A percentile compares a stretch with the other conserved stretches of the same genome.
phyloP scores from a whole-genome alignment of 2,888 invertebrate species.

The Esperia sulphurella region DNA sequence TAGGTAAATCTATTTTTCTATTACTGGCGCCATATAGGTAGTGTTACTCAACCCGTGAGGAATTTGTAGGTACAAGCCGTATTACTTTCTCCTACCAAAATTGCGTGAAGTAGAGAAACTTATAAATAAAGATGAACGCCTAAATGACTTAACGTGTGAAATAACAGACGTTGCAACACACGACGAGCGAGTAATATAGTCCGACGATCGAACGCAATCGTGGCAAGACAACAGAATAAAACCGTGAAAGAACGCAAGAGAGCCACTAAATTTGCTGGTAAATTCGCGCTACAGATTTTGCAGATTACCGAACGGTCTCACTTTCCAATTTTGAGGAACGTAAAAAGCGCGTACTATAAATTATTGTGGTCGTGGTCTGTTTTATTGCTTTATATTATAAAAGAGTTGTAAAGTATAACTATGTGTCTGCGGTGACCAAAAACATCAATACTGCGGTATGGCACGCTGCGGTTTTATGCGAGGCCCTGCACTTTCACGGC shows the following conservation, averaged over 20 bases:
- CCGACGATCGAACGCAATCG: conserved; percentile 19
- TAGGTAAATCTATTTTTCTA: too few species aligned
- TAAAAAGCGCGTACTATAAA: conserved; percentile 28
- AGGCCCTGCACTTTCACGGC: not conserved
- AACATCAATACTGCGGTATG: conserved; percentile 6
- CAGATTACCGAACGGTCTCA: conserved; percentile 24
- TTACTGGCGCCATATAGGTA: too few species aligned
- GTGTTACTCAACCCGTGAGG: too few species aligned
- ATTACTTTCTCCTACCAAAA: not conserved
- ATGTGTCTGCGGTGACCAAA: conserved; percentile 8
- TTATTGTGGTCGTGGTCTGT: conserved; percentile 24
- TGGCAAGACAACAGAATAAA: conserved; percentile 14
- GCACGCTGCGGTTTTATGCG: not conserved
- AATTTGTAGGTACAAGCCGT: not conserved
- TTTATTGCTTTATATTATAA: conserved; percentile 28
- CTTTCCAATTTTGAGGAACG: conserved; percentile 55
- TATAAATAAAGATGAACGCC: not conserved
- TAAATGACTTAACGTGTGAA: not conserved
- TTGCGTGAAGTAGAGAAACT: not conserved
- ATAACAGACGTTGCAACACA: conserved; percentile 22
- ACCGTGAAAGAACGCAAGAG: conserved; percentile 35
- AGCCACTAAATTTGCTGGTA: conserved; percentile 19
- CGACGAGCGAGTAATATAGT: conserved; percentile 22
- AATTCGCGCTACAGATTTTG: conserved; percentile 1
- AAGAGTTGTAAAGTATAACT: conserved; percentile 15